Evolutionary conservation across 2,113 vertebrate species (phyloP), one percentile per base, ranked within the genome.

Genomic region (Stigmatopora argus): DNA sequence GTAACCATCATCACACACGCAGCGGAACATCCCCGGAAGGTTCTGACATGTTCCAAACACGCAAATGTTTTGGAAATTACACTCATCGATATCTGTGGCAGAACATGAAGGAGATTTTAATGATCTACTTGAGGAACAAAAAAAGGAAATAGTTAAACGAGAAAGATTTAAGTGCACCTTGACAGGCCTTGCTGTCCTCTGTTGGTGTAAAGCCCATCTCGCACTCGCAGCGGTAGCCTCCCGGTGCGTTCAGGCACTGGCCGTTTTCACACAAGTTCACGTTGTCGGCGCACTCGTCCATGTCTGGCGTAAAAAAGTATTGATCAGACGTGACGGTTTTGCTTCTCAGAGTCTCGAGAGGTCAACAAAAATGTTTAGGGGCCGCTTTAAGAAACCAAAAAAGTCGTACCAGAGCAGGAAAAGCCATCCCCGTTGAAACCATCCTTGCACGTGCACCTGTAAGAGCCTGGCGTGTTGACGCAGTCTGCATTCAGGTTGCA

Each of bases 201-300:
- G 92, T 93, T 3, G 94, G 92, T 13, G 91, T 92, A 87, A 98
- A 98, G 78, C 95, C 95, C 95, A 96, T 95, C 83, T 98, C 94
- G 0, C 96, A 97, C 83, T 97, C 91, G 8, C 95, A 98, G 85
- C 92, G 93, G 78, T 96, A 99, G 8, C 93, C 93, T 0, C 95
- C 95, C 0, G 94, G 95, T 0, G 92, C 92, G 0, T 98, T 97
- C 53, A 98, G 91, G 79, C 95, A 97, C 80, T 96, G 95, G 7
- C 95, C 95, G 0, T 96, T 95, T 82, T 95, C 93, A 5, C 95
- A 97, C 72, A 98, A 91, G 85, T 94, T 94, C 72, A 92, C 89
- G 0, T 98, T 94, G 73, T 96, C 94, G 0, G 93, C 93, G 4
- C 95, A 98, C 78, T 97, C 94, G 0, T 98, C 96, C 89, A 95